These are phyloP conservation scores for Takifugu rubripes DNA, from an alignment of 2,797 vertebrate genomes.

Conservation along the genomic window DNA sequence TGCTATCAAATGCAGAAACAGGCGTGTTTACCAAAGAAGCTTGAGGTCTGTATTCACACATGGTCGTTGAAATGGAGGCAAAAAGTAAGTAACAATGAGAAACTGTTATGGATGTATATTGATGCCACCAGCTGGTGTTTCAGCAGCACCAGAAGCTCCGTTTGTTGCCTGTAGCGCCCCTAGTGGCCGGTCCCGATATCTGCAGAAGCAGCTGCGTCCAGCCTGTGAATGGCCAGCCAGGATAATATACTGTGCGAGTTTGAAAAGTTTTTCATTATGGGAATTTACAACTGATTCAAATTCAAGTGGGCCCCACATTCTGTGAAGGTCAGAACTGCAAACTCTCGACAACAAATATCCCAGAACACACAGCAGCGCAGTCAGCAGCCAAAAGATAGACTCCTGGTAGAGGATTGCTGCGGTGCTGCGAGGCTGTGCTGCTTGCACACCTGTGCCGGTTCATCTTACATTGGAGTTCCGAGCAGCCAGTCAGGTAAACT, in stretches of 20 bases:
- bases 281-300: conserved; percentile 16
- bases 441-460: conserved; percentile 31
- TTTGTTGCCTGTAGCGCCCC: too few relatives aligned
- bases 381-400: conserved; percentile 6
- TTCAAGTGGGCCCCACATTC: conserved; percentile 5
- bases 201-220: too few relatives aligned
- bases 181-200: too few relatives aligned
- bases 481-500: conserved; percentile 60
- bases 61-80: too few relatives aligned
- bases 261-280: conserved; percentile 1
- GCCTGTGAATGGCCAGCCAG: too few relatives aligned
- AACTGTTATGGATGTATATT: too few relatives aligned
- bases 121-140: too few relatives aligned
- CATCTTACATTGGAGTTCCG: conserved; percentile 30
- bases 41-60: too few relatives aligned
- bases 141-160: too few relatives aligned
- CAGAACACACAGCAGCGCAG: neutral
- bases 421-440: conserved; percentile 15
- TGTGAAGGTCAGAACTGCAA: conserved; percentile 21
- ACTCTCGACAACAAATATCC: conserved; percentile 15
- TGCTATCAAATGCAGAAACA: too few relatives aligned
- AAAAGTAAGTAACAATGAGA: too few relatives aligned
- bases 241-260: neutral
- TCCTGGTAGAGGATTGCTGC: conserved; percentile 12
- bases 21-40: too few relatives aligned